Conservation (phyloP, 2,113 vertebrate species). For the Rhinoderma darwinii region DNA sequence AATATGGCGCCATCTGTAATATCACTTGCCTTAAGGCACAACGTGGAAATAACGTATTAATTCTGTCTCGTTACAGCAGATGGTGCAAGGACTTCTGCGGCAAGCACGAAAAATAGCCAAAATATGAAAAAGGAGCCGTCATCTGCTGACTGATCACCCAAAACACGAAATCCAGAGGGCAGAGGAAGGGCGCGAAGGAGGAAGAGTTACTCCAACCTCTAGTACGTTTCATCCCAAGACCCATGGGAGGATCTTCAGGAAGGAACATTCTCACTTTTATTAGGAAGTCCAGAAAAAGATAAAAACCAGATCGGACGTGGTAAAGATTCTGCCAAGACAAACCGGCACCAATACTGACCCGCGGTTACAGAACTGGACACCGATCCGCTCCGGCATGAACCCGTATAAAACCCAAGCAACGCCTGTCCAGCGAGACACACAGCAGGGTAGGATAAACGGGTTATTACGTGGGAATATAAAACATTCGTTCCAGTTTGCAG, state of each 20-base stretch:
- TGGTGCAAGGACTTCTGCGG: background rate
- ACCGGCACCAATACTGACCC: background rate
- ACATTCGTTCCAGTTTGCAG: too few relatives aligned
- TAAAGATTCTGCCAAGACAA: background rate
- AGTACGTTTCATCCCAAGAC: background rate
- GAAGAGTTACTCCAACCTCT: background rate
- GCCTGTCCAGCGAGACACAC: too few relatives aligned
- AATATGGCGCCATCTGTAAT: conserved; percentile 31
- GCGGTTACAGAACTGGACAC: too few relatives aligned
- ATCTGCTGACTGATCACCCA: background rate
- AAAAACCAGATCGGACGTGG: background rate
- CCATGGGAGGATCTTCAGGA: background rate
- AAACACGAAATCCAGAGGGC: background rate
- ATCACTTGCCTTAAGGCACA: background rate
- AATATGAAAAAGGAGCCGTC: background rate
- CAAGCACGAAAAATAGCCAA: background rate
- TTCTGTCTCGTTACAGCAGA: conserved; percentile 22
- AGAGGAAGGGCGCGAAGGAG: background rate
- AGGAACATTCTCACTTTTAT: background rate
- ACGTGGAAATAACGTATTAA: background rate
- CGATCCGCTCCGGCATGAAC: too few relatives aligned
- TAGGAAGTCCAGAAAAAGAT: background rate
- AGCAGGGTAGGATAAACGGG: too few relatives aligned
- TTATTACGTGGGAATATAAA: too few relatives aligned
- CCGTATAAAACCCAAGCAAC: too few relatives aligned